phyloP scores from a whole-genome alignment of 2,797 vertebrate species.

The Glyptemys insculpta region DNA sequence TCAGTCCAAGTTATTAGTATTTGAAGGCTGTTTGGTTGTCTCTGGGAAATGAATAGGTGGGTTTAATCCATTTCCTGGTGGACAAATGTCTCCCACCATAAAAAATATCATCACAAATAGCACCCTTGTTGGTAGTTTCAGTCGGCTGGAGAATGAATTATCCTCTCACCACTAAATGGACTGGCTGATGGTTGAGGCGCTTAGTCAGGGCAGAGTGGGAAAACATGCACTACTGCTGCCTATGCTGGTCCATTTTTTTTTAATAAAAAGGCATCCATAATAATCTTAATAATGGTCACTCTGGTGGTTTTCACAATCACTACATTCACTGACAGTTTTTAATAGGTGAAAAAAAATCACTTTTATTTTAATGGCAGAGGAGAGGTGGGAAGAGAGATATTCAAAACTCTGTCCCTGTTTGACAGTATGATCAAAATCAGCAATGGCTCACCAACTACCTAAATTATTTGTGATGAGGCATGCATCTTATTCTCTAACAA shows the following conservation, averaged over 20 bases:
- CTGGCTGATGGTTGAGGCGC: not conserved
- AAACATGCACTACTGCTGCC: not conserved
- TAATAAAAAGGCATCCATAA: not conserved
- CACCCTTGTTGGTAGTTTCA: not conserved
- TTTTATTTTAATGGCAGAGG: not conserved
- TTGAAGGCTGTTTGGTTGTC: constrained; percentile 4
- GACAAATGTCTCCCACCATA: not conserved
- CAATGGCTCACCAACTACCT: not conserved
- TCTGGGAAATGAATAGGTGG: not conserved
- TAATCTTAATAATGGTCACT: rapidly evolving
- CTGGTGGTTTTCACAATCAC: not conserved
- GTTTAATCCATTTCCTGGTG: not conserved
- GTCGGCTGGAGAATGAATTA: not conserved
- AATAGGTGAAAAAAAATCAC: not conserved
- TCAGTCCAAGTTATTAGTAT: not conserved
- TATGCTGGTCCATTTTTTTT: not conserved
- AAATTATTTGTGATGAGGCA: not conserved
- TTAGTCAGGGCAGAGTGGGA: not conserved
- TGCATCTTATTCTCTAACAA: not conserved
- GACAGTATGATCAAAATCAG: constrained; percentile 12
- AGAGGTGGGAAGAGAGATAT: not conserved
- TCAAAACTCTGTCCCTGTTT: not conserved
- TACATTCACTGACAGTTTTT: not conserved
- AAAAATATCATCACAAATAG: not conserved
- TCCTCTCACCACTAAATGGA: not conserved